Conservation (phyloP, 30 jellyfish, hydroid and myxozoan species). For the Hydra vulgaris region DNA sequence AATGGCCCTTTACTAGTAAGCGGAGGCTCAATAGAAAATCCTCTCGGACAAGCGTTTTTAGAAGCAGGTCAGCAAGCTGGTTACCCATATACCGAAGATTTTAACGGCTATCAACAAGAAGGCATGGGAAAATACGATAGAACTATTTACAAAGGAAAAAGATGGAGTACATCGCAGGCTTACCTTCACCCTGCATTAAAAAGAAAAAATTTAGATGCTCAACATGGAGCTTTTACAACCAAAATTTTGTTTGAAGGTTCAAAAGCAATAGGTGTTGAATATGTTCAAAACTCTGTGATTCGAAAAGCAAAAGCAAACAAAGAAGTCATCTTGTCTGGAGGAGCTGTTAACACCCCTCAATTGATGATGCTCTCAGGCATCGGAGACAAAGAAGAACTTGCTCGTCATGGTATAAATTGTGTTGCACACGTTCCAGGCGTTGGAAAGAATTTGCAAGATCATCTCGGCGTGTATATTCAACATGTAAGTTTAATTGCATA, state of each 20-base stretch:
- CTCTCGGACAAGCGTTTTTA: conserved; percentile 68
- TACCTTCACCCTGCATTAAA: conserved; percentile 74
- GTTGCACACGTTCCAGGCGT: conserved; percentile 68
- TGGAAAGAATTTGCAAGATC: conserved; percentile 90
- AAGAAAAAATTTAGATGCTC: conserved; percentile 47
- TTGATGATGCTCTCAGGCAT: conserved; percentile 81
- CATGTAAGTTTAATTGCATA: conserved; percentile 23
- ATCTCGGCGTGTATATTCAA: conserved; percentile 48
- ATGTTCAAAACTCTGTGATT: conserved; percentile 43
- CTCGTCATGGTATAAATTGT: conserved; percentile 43
- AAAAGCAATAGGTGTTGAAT: conserved; percentile 74
- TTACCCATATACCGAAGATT: conserved; percentile 75
- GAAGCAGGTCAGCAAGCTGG: conserved; percentile 93
- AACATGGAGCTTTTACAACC: conserved; percentile 37
- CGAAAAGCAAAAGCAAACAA: conserved; percentile 64
- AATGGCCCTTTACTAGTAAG: conserved; percentile 88
- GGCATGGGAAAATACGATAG: conserved; percentile 90
- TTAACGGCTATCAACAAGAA: conserved; percentile 93
- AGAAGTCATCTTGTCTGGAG: conserved; percentile 65
- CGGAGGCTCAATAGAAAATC: conserved; percentile 61
- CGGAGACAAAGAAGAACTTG: conserved; percentile 47
- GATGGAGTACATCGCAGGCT: conserved; percentile 98
- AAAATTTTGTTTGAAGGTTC: conserved; percentile 62
- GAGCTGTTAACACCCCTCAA: conserved; percentile 88
- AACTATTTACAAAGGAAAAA: conserved; percentile 73